These are phyloP conservation scores for Osmoderma eremita DNA, from an alignment of 2,888 invertebrate species.

Conservation along the genomic window DNA sequence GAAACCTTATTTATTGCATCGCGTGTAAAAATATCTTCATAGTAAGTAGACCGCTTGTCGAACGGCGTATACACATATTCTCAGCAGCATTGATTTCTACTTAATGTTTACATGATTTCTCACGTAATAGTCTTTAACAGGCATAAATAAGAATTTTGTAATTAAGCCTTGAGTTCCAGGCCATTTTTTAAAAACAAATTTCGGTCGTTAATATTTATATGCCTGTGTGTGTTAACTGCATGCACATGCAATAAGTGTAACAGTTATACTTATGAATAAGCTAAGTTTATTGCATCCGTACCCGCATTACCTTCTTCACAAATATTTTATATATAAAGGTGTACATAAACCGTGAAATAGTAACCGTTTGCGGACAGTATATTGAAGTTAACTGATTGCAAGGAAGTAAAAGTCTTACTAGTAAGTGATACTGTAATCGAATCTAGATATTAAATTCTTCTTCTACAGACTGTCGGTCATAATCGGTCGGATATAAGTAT, in stretches of 20 bases:
- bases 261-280: slow-evolving; percentile 8
- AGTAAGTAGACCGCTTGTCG: slow-evolving; percentile 1
- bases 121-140: slow-evolving; percentile 29
- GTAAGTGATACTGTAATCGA: slow-evolving; percentile 12
- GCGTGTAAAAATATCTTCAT: slow-evolving; percentile 23
- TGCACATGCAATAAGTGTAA: slow-evolving; percentile 8
- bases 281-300: not conserved
- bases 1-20: slow-evolving; percentile 25
- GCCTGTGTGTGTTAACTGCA: not conserved
- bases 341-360: not conserved
- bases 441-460: slow-evolving; percentile 3
- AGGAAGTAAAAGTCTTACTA: not conserved
- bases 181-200: slow-evolving; percentile 19
- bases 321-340: not conserved
- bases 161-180: not conserved
- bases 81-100: not conserved
- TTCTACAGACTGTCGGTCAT: slow-evolving; percentile 19
- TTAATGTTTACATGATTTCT: slow-evolving; percentile 25
- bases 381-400: slow-evolving; percentile 13
- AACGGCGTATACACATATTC: slow-evolving; percentile 2
- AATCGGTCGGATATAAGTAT: slow-evolving; percentile 16
- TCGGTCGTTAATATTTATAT: slow-evolving; percentile 16
- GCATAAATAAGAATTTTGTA: slow-evolving; percentile 23
- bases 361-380: slow-evolving; percentile 4
- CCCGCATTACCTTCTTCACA: not conserved